These are phyloP conservation scores for Myopa tessellatipennis DNA, from an alignment of 2,888 invertebrate genomes.

Conservation along the genomic window DNA sequence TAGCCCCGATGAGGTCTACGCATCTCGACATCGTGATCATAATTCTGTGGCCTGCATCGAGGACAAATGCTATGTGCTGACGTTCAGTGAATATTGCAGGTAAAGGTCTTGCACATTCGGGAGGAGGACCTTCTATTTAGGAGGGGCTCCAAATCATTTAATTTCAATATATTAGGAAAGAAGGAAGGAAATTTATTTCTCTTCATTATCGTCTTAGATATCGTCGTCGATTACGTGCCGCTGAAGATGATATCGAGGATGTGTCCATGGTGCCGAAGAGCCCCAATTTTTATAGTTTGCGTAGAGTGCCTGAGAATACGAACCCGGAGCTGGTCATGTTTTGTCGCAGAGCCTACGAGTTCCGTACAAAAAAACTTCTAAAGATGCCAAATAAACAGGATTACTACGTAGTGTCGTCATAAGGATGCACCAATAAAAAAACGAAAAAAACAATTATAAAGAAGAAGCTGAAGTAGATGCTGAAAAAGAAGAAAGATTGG, in stretches of 20 bases:
- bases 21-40: slow-evolving; percentile 93
- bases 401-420: slow-evolving; percentile 51
- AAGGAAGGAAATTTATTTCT: neutral
- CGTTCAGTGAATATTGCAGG: slow-evolving; percentile 97
- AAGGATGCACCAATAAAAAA: slow-evolving; percentile 37
- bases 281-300: slow-evolving; percentile 72
- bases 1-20: slow-evolving; percentile 92
- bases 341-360: slow-evolving; percentile 95
- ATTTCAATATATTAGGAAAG: too few species aligned
- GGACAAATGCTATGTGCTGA: slow-evolving; percentile 96
- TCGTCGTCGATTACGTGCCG: slow-evolving; percentile 81
- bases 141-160: too few species aligned
- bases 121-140: too few species aligned
- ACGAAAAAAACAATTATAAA: slow-evolving; percentile 29
- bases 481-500: slow-evolving; percentile 11
- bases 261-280: slow-evolving; percentile 80
- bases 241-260: slow-evolving; percentile 80
- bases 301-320: slow-evolving; percentile 73
- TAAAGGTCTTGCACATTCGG: slow-evolving; percentile 59
- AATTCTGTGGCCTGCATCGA: slow-evolving; percentile 98
- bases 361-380: slow-evolving; percentile 79
- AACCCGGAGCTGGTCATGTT: slow-evolving; percentile 90
- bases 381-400: slow-evolving; percentile 66
- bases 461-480: neutral
- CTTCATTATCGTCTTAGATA: slow-evolving; percentile 73